A percentile compares a stretch with the other conserved stretches of the same genome.
Evolutionary conservation across 2,888 invertebrate species (phyloP).

Genomic region (Eubasilissa splendida): DNA sequence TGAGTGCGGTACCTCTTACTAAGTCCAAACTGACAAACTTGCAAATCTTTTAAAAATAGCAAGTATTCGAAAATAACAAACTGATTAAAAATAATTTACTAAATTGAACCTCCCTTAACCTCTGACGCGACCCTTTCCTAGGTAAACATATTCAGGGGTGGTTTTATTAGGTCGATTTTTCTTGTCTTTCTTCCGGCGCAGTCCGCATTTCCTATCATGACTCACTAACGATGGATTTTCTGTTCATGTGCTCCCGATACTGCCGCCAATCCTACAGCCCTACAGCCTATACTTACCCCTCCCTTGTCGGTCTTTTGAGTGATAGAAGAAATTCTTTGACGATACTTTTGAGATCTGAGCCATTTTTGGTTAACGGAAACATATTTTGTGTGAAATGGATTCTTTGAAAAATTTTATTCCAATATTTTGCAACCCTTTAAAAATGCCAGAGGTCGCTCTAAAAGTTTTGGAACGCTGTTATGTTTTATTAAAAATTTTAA

Average conservation of each 20-base stretch:
- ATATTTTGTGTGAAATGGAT: not conserved
- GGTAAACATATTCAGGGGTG: conserved; percentile 48
- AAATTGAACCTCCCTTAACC: conserved; percentile 25
- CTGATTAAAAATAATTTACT: no score
- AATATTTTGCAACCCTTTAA: no score
- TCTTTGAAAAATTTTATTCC: not conserved
- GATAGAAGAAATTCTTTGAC: conserved; percentile 13
- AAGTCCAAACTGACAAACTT: no score
- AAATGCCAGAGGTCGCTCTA: no score
- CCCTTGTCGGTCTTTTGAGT: conserved; percentile 6
- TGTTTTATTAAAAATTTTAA: no score
- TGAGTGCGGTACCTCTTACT: no score
- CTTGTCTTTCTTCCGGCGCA: conserved; percentile 52
- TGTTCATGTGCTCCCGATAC: conserved; percentile 15
- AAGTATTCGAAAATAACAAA: no score
- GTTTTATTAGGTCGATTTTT: conserved; percentile 56
- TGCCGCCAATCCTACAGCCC: not conserved
- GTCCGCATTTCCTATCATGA: conserved; percentile 54
- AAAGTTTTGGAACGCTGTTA: no score
- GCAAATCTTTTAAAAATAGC: no score
- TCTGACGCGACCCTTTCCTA: conserved; percentile 34
- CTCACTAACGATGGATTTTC: conserved; percentile 52
- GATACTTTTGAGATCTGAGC: conserved; percentile 5
- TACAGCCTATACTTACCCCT: not conserved
- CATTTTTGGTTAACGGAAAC: conserved; percentile 1